Percentiles rank a stretch among this genome's conserved stretches.
These are phyloP conservation scores for Perizoma flavofasciatum DNA, from an alignment of 2,888 invertebrate genomes.

Conservation along the genomic window DNA sequence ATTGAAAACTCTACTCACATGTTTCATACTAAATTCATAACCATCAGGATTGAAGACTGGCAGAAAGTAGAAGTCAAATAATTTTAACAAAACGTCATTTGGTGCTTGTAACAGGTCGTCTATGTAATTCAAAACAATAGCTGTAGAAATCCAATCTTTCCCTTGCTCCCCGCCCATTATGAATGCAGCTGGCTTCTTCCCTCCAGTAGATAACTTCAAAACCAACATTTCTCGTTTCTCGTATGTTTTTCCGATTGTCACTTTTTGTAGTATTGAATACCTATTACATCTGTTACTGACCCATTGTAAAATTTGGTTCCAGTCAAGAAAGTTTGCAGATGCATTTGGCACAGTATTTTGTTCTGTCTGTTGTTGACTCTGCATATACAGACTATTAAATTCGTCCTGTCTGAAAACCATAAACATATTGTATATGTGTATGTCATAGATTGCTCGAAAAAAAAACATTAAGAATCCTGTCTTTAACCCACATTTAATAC, in stretches of 20 bases:
- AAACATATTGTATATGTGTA: background rate
- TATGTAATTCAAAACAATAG: slow-evolving; percentile 59
- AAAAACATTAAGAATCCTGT: background rate
- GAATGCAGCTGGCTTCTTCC: slow-evolving; percentile 55
- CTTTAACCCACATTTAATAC: no score
- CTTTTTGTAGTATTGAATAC: slow-evolving; percentile 46
- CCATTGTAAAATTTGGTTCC: slow-evolving; percentile 51
- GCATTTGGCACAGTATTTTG: slow-evolving; percentile 17
- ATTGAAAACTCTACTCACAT: slow-evolving; percentile 44
- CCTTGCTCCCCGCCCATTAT: slow-evolving; percentile 70
- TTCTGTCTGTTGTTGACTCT: background rate
- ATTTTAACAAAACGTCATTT: slow-evolving; percentile 39
- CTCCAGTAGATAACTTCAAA: slow-evolving; percentile 54
- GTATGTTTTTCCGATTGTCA: slow-evolving; percentile 57
- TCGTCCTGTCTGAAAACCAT: slow-evolving; percentile 20
- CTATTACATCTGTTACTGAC: slow-evolving; percentile 43
- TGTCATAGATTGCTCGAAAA: no score
- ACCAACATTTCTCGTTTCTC: slow-evolving; percentile 61
- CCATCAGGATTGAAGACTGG: slow-evolving; percentile 77
- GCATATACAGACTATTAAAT: slow-evolving; percentile 6
- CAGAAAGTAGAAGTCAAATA: slow-evolving; percentile 65
- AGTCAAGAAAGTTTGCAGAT: slow-evolving; percentile 46
- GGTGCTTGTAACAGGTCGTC: slow-evolving; percentile 45
- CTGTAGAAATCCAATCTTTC: slow-evolving; percentile 66
- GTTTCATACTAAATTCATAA: slow-evolving; percentile 57